Base-by-base conservation (phyloP, 1,140 invertebrate species). In the Belonocnema kinseyi region DNA sequence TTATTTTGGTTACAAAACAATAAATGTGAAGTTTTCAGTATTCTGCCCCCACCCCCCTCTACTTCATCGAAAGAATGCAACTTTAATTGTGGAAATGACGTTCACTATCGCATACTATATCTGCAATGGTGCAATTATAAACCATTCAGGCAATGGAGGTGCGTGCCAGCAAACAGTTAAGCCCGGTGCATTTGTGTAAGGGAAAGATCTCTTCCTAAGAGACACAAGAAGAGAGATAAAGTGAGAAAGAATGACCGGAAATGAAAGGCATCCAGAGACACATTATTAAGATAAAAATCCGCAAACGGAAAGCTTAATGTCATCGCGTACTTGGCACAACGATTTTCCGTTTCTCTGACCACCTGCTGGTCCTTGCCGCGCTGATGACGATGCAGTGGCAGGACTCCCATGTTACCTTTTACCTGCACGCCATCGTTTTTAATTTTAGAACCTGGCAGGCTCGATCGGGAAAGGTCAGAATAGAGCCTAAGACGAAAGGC, bases 241-340 rank as follows among this genome's bases (percentile, higher is more conserved):
- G 73, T 46, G 56, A 73, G 53, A 50, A 66, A 33, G 58, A 14
- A 14, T 61, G 58, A 61, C 58, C 26, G 56, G 19, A 58, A 72
- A 73, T 21, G 58, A 58, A 56, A 51, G 72, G 77, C 80, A 77
- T 72, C 79, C 80, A 83, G 81, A 80, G 56, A 58, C 26, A 86
- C 85, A 81, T 85, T 85, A 87, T 87, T 86, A 82, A 85, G 87
- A 88, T 87, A 86, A 88, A 87, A 87, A 86, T 87, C 85, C 83
- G 76, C 83, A 80, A 86, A 87, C 81, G 75, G 77, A 76, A 75
- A 79, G 75, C 50, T 80, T 82, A 83, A 85, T 84, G 83, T 86
- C 86, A 84, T 84, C 83, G 83, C 80, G 76, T 83, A 86, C 81
- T 81, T 82, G 80, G 75, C 76, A 76, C 81, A 76, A 80, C 80